phyloP scores from a whole-genome alignment of 2,113 vertebrate genomes.

The Varanus komodoensis region DNA sequence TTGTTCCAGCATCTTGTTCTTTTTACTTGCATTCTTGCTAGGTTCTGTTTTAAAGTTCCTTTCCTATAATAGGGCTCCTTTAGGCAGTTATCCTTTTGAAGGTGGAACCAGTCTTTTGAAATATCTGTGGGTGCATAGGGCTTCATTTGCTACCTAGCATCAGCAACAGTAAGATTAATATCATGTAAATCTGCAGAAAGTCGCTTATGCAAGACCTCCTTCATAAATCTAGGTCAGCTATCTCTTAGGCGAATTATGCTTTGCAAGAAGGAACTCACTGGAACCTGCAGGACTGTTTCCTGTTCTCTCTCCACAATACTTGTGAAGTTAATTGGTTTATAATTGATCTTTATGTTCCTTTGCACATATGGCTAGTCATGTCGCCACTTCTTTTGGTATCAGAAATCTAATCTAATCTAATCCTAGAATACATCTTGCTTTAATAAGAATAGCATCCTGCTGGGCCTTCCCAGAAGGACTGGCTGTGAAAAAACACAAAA shows the following conservation, averaged over 20 bases:
- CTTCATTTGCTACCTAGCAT: conserved; percentile 9
- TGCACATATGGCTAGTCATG: conserved; percentile 52
- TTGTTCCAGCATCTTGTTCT: conserved; percentile 12
- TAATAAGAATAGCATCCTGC: no score
- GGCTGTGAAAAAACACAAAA: no score
- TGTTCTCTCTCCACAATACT: conserved; percentile 49
- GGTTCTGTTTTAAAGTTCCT: conserved; percentile 3
- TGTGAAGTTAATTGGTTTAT: conserved; percentile 62
- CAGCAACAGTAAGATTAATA: conserved; percentile 18
- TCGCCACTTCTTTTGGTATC: conserved; percentile 42
- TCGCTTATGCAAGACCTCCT: conserved; percentile 52
- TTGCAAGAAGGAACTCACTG: conserved; percentile 60
- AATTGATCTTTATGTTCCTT: conserved; percentile 60
- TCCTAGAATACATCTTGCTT: not conserved
- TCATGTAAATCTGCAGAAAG: conserved; percentile 57
- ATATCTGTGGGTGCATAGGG: not conserved
- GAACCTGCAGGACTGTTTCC: conserved; percentile 63
- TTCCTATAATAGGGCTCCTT: not conserved
- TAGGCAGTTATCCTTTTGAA: conserved; percentile 39
- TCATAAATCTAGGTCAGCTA: conserved; percentile 66
- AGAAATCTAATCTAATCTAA: conserved; percentile 35
- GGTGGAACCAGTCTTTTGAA: not conserved
- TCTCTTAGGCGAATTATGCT: conserved; percentile 57
- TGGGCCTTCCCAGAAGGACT: no score
- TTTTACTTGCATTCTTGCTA: conserved; percentile 10